Percentiles rank a stretch among this genome's conserved stretches.
Evolutionary conservation across 2,113 vertebrate species (phyloP).

Genomic region (Orientallactaga bullata): DNA sequence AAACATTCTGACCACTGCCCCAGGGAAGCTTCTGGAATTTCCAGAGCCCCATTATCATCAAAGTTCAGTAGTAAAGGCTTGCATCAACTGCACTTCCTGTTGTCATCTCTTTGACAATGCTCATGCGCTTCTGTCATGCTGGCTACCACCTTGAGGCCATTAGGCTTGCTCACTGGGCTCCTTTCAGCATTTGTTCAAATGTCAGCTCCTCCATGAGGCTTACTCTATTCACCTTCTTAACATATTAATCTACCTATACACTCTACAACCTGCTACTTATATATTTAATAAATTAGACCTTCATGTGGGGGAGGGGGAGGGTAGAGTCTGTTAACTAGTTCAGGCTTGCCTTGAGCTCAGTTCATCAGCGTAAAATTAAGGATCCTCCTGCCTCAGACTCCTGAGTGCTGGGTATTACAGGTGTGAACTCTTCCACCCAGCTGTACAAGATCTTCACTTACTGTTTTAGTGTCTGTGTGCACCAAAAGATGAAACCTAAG

Average conservation of each 20-base stretch:
- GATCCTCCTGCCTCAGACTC: background rate
- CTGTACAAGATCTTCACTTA: background rate
- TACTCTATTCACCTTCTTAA: background rate
- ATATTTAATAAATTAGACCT: background rate
- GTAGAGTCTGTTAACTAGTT: background rate
- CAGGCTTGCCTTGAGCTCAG: background rate
- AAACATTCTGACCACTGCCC: background rate
- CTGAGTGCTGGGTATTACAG: background rate
- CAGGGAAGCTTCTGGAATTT: background rate
- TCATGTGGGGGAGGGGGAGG: background rate
- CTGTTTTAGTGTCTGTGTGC: background rate
- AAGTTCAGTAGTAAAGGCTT: background rate
- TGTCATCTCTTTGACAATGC: too few relatives aligned
- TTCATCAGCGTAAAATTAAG: background rate
- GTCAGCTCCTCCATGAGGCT: background rate
- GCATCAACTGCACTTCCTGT: fast-evolving
- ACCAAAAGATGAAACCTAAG: background rate
- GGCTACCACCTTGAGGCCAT: background rate
- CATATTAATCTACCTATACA: background rate
- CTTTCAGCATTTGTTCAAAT: background rate
- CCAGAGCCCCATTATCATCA: fast-evolving
- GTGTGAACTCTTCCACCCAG: background rate
- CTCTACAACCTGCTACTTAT: background rate
- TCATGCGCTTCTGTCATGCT: background rate
- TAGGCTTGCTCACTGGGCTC: fast-evolving